Base-by-base conservation (phyloP, 2,113 vertebrate species). In the Myotis brandtii region DNA sequence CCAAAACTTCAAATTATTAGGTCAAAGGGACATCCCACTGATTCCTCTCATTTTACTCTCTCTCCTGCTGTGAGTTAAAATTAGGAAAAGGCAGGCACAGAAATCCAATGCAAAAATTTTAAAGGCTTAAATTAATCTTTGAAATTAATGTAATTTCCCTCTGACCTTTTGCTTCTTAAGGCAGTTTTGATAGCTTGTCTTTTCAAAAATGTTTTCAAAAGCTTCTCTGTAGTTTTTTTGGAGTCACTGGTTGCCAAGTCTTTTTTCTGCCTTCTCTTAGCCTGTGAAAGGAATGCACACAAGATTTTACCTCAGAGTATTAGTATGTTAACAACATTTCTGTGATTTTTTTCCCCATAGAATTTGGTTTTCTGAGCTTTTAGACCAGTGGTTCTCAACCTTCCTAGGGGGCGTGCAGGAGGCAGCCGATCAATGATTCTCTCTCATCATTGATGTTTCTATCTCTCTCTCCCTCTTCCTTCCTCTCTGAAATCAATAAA, bases 201-300 rank as follows among this genome's bases (percentile, higher is more conserved):
- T 98, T 99, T 99, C 95, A 99, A 95, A 96, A 99, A 99, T 0
- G 99, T 99, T 98, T 97, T 99, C 92, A 99, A 97, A 77, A 99
- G 98, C 92, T 99, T 99, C 89, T 99, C 99, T 54, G 98, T 98
- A 46, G 99, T 99, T 97, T 99, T 99, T 92, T 98, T 99, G 67
- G 99, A 99, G 97, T 99, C 99, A 3, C 20, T 97, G 12, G 67
- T 89, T 16, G 99, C 98, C 17, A 98, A 91, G 64, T 99, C 99
- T 97, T 99, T 99, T 96, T 98, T 99, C 87, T 99, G 99, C 94
- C 99, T 99, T 96, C 99, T 99, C 91, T 99, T 98, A 66, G 98
- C 98, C 99, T 99, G 91, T 40, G 70, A 91, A 97, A 85, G 85
- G 18, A 69, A 86, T 70, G n/a, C 17, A 56, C 0, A 6, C 0